Evolutionary conservation across 2,797 vertebrate species (phyloP).

Genomic region (Diceros bicornis): DNA sequence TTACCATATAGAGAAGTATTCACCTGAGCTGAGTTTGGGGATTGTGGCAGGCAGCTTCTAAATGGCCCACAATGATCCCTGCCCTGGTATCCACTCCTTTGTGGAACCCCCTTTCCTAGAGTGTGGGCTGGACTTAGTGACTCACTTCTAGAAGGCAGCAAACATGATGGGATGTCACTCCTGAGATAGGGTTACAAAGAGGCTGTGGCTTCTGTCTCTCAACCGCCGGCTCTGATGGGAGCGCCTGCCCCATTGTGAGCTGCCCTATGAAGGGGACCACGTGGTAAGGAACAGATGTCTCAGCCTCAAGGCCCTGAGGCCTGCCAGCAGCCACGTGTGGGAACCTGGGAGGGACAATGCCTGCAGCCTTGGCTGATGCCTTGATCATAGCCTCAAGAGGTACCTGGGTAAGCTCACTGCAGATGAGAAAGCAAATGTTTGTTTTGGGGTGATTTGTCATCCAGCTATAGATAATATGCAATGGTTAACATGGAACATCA

Average conservation of each 20-base stretch:
- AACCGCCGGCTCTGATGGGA: background rate
- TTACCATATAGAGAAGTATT: background rate
- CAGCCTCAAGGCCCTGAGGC: background rate
- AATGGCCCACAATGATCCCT: background rate
- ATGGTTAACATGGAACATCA: background rate
- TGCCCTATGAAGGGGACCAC: background rate
- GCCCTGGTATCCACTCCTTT: background rate
- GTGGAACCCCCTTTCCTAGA: background rate
- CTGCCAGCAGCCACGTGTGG: background rate
- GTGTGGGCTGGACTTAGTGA: background rate
- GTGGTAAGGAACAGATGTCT: no score
- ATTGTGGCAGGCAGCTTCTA: background rate
- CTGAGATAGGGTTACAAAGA: background rate
- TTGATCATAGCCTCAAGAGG: background rate
- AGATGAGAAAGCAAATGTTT: background rate
- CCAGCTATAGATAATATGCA: background rate
- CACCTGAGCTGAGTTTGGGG: background rate
- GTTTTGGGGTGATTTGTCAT: background rate
- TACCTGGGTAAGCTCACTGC: background rate
- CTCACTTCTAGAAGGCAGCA: background rate
- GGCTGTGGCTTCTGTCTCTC: background rate
- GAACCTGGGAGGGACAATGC: background rate
- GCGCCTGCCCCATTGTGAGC: accelerated
- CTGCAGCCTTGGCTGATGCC: background rate
- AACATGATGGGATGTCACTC: background rate